Conservation (phyloP, 2,888 invertebrate genomes). For the Acanthosoma haemorrhoidale region DNA sequence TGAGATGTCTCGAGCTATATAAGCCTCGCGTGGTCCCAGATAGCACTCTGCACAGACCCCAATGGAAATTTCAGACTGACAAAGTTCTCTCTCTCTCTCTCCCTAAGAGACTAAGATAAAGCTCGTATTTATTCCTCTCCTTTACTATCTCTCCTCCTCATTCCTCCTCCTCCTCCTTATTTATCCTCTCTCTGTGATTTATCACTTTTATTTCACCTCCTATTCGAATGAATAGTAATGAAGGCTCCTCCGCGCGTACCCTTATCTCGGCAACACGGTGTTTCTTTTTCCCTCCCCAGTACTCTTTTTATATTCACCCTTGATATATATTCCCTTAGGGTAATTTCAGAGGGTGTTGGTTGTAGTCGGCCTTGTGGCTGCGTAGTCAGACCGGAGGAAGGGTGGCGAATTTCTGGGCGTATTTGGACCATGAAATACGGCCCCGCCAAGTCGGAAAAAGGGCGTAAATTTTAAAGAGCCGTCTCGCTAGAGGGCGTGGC, state of each 20-base stretch:
- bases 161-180: conserved; percentile 23
- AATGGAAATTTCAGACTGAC: conserved; percentile 3
- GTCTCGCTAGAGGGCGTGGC: not conserved
- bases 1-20: conserved; percentile 6
- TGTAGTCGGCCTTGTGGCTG: too few relatives aligned
- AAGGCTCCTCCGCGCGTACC: not conserved
- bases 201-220: conserved; percentile 30
- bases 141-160: conserved; percentile 8
- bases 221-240: conserved; percentile 29
- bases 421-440: conserved; percentile 22
- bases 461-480: conserved; percentile 7
- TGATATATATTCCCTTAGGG: conserved; percentile 1
- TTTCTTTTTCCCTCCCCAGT: conserved; percentile 8
- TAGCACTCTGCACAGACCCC: not conserved
- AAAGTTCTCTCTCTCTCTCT: conserved; percentile 7
- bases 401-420: conserved; percentile 22
- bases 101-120: conserved; percentile 4
- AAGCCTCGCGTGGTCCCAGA: not conserved
- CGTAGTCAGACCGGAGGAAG: too few relatives aligned
- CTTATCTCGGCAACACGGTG: conserved; percentile 8
- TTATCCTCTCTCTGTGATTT: conserved; percentile 3
- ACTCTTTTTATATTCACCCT: not conserved
- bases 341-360: conserved; percentile 6
- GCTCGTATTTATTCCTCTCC: not conserved
- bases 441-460: conserved; percentile 17